Percentiles rank a stretch among this genome's conserved stretches.
Conservation (phyloP, 1,140 invertebrate species). For the Drosophila carrolli region DNA sequence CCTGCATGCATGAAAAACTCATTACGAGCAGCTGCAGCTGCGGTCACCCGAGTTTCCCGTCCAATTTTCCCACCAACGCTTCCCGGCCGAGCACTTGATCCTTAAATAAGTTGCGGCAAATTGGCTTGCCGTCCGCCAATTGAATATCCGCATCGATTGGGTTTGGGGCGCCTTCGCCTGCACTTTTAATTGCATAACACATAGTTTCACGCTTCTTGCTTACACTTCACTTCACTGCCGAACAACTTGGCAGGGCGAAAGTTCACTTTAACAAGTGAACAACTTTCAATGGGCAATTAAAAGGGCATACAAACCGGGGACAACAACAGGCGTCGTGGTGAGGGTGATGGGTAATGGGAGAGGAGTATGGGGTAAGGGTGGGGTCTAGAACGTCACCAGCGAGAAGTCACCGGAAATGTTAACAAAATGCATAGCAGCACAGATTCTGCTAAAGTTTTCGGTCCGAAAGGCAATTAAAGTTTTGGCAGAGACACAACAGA, state of each 20-base stretch:
- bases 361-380: neutral
- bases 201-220: constrained; percentile 76
- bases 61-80: constrained; percentile 4
- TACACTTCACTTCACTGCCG: constrained; percentile 55
- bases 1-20: constrained; percentile 45
- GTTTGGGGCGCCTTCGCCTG: constrained; percentile 25
- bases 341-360: neutral
- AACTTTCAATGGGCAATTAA: constrained; percentile 83
- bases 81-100: constrained; percentile 12
- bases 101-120: constrained; percentile 44
- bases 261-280: constrained; percentile 81
- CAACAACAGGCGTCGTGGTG: constrained; percentile 17
- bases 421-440: constrained; percentile 69
- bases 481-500: constrained; percentile 50
- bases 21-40: constrained; percentile 46
- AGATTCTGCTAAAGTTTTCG: constrained; percentile 71
- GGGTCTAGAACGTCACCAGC: constrained; percentile 23
- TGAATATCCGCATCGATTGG: constrained; percentile 59
- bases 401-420: constrained; percentile 75
- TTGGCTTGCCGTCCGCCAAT: constrained; percentile 46
- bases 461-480: constrained; percentile 76
- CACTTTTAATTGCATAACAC: constrained; percentile 78
- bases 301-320: constrained; percentile 75
- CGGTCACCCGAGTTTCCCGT: constrained; percentile 16
- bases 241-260: constrained; percentile 61